phyloP scores from a whole-genome alignment of 2,113 vertebrate genomes.

The Crotophaga sulcirostris region DNA sequence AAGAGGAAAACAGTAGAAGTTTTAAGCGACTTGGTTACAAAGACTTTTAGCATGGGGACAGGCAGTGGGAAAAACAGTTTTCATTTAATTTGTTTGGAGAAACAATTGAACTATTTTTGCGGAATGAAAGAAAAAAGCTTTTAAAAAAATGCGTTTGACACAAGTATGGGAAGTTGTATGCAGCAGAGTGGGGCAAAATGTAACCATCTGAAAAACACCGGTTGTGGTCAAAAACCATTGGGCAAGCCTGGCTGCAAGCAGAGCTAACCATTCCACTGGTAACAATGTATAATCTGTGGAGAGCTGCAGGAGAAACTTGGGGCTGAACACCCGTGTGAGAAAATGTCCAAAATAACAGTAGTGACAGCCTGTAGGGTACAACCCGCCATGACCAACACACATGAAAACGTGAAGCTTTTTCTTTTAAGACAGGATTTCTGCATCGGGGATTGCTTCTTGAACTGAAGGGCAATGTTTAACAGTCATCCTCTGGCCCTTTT shows the following conservation, averaged over 20 bases:
- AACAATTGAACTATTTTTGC: constrained; percentile 5
- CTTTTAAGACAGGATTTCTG: background rate
- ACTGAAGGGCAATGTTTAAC: constrained; percentile 33
- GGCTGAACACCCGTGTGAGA: background rate
- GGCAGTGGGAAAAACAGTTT: background rate
- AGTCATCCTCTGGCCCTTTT: background rate
- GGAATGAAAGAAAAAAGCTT: background rate
- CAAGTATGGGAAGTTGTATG: background rate
- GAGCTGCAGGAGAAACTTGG: background rate
- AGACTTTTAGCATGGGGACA: background rate
- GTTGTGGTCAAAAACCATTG: background rate
- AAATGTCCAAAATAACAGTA: background rate
- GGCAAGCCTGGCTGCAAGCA: background rate
- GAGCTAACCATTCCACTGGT: background rate
- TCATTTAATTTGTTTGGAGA: background rate
- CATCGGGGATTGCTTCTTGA: background rate
- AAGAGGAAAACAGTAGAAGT: background rate
- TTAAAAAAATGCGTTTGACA: background rate
- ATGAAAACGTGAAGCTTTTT: background rate
- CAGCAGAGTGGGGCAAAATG: background rate
- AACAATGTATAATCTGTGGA: background rate
- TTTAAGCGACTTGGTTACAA: background rate
- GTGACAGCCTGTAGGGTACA: accelerated
- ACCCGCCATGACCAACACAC: accelerated
- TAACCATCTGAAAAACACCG: background rate